Evolutionary conservation across 2,113 vertebrate species (phyloP), one percentile per base, ranked within the genome.

Genomic region (Narcine bancroftii): DNA sequence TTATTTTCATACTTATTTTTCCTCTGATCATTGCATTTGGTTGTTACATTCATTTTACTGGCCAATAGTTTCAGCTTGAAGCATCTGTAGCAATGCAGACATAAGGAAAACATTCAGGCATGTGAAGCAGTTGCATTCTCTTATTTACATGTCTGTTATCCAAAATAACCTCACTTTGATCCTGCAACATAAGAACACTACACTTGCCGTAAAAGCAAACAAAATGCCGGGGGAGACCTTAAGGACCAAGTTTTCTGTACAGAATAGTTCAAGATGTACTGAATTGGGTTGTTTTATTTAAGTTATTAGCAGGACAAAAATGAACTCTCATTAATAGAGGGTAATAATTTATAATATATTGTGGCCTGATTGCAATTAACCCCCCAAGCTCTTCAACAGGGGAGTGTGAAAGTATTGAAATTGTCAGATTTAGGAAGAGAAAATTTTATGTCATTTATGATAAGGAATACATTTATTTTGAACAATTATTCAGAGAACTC

Each of bases 131-230:
- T 91, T 91, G 89, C 47, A 69, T 45, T 91, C 63, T 69, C 39
- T 91, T 91, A 91, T 91, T 91, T 91, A 47, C 65, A 29, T 91
- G 89, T 53, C 81, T 60, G 39, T 66, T 69, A 69, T 91, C 63
- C 65, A 69, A 66, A 66, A 91, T 71, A 69, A 91, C 39, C 26
- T 91, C 63, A 66, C 89, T 91, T 91, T 91, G 89, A 91, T 69
- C 89, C 63, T 91, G 63, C 39, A 91, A 69, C 39, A 47, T 91
- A 65, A 91, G 89, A 91, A 91, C 42, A 69, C 53, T 65, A 45
- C 21, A 45, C 39, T 42, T 3, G 65, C 89, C 47, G 26, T 26
- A 69, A 65, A 45, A 69, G 65, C 42, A 91, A 69, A 91, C 89
- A 66, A 45, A 71, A 69, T 42, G 36, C 63, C 87, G 65, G 9